Evolutionary conservation across 2,888 invertebrate genomes (phyloP), one percentile per base, ranked within the genome.

Genomic region (Plagodis pulveraria): DNA sequence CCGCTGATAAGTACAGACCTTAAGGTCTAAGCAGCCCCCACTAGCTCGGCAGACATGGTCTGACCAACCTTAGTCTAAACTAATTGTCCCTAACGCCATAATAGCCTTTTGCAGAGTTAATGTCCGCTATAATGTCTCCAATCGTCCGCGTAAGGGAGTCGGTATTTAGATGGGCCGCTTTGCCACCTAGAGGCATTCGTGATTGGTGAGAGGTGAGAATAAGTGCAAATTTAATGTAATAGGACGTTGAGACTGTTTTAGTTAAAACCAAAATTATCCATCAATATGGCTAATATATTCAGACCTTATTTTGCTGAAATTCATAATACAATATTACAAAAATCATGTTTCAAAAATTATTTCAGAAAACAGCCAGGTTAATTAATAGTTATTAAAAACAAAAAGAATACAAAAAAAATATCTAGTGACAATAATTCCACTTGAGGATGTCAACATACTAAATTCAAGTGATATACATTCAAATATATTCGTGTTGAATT

Each of bases 41-140:
- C n/a, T 46, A 41, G 5, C 6, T 5, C 12, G 33, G 32, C n/a
- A 53, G 12, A 32, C 50, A 32, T 12, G 12, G 42, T 42, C 41
- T 12, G 47, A 40, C 52, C 45, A 43, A 50, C 44, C 43, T 42
- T 50, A 54, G 58, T 41, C 49, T 32, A 60, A 59, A 59, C 67
- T 65, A 67, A 67, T 67, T 67, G 65, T 67, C 65, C 58, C 62
- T 56, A 51, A 45, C 58, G 60, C 67, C 62, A 62, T 67, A 63
- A 67, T 65, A 46, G 36, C 67, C 67, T 62, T 67, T 59, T 62
- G 6, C 32, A 62, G 63, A 36, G 44, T 49, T 56, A 56, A 50
- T 61, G 56, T 52, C 46, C 9, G 49, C 54, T 45, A 58, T 62
- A 62, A 62, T 41, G 50, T 56, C 49, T 47, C 56, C 47, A 22